Percentiles rank a stretch among this genome's conserved stretches.
Conservation (phyloP, 2,888 invertebrate species). For the Laspeyria flexula region DNA sequence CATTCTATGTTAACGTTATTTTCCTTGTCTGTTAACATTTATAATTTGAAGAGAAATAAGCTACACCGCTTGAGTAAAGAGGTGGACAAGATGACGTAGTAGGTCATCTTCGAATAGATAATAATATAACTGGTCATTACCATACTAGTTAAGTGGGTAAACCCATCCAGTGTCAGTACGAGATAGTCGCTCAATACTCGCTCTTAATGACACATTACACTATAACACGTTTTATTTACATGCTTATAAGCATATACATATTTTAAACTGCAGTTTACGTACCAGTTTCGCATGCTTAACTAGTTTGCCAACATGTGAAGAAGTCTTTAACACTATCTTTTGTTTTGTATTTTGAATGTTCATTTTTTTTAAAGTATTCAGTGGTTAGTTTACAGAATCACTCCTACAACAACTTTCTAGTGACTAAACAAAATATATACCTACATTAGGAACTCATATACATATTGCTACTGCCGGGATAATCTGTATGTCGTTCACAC, state of each 20-base stretch:
- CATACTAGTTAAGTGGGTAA: constrained; percentile 54
- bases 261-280: constrained; percentile 6
- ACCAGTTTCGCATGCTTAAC: constrained; percentile 7
- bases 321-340: background rate
- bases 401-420: too few species aligned
- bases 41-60: constrained; percentile 24
- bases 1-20: constrained; percentile 25
- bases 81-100: constrained; percentile 36
- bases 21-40: constrained; percentile 38
- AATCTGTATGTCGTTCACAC: too few species aligned
- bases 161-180: constrained; percentile 31
- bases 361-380: background rate
- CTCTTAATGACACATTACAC: background rate
- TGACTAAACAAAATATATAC: too few species aligned
- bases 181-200: constrained; percentile 21
- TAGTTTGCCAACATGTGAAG: constrained; percentile 8
- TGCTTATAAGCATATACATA: background rate
- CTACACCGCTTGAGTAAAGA: constrained; percentile 27
- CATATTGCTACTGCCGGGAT: too few species aligned
- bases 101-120: constrained; percentile 45
- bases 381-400: too few species aligned
- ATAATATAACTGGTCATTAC: constrained; percentile 45
- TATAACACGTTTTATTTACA: background rate
- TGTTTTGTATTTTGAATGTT: background rate
- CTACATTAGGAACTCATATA: too few species aligned